These are phyloP conservation scores for Mormyrus proboscirostris DNA, from an alignment of 2,797 vertebrate genomes.

Conservation along the genomic window DNA sequence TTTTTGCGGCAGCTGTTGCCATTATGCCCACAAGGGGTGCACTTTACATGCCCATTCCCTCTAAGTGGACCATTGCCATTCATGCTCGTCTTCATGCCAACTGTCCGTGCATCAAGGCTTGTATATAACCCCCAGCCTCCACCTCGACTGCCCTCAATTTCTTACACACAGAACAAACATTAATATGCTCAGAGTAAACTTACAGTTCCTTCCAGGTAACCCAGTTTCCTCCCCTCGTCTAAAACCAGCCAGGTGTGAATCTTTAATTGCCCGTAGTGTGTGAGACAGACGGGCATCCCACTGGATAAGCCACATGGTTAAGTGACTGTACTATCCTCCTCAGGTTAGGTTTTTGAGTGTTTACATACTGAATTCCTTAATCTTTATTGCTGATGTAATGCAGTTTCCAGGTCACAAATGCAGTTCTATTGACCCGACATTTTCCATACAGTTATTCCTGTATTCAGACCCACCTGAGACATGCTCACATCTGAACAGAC, in stretches of 20 bases:
- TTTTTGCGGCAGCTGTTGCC: not conserved
- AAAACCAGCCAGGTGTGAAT: not conserved
- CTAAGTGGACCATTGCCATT: not conserved
- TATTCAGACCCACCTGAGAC: not conserved
- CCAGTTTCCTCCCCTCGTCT: not conserved
- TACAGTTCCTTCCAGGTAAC: not conserved
- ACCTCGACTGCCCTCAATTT: not conserved
- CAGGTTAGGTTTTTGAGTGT: not conserved
- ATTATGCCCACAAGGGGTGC: not conserved
- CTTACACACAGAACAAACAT: not conserved
- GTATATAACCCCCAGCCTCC: not conserved
- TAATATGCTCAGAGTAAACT: not conserved
- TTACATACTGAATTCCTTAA: not conserved
- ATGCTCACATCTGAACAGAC: not conserved
- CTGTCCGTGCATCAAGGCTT: not conserved
- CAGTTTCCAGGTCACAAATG: not conserved
- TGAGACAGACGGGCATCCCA: not conserved
- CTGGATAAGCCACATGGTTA: not conserved
- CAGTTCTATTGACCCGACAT: not conserved
- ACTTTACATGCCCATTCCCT: not conserved
- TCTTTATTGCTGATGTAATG: not conserved
- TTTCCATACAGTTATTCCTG: not conserved
- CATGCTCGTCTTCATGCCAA: not conserved
- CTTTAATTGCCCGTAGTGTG: not conserved
- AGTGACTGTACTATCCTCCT: not conserved